Base-by-base conservation (phyloP, 2,888 invertebrate species). In the Acleris laterana region DNA sequence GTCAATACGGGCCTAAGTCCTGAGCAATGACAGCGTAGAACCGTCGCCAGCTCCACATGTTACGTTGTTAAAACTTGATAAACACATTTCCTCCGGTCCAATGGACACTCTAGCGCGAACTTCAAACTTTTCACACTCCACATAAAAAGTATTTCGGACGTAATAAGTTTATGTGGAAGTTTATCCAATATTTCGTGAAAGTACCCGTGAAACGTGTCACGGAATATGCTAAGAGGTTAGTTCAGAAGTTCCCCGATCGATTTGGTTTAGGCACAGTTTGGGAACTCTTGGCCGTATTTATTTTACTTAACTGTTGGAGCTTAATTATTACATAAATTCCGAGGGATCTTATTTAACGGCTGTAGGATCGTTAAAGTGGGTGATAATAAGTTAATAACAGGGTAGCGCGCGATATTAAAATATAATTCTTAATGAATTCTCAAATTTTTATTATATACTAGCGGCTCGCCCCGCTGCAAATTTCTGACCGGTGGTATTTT, bases 171-270 rank as follows among this genome's bases (percentile, higher is more conserved):
- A 50, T 57, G 16, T 44, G 60, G 28, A 65, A 60, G 65, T 65
- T 65, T 60, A 56, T 60, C 55, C 60, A 56, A 60, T 63, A 56
- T 60, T 59, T 56, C 20, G 55, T 17, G 32, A 22, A 32, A 58
- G 53, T 50, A 50, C 32, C 48, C 28, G 51, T 56, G 22, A 49
- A 58, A 63, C 63, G 48, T 63, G 61, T 63, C 51, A 52, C 68
- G 20, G 58, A 62, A 62, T 68, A 68, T 68, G 64, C 61, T 64
- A 64, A 68, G 64, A 64, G 64, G 60, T 50, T 51, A 56, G 65
- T 65, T 61, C 44, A 44, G 49, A 64, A 60, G 53, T 61, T 56
- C 50, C n/a, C 17, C n/a, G 60, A 61, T 65, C 65, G 44, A 65
- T 64, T 53, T 50, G 22, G 20, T n/a, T 32, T 50, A 60, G 25